Evolutionary conservation across 1,140 invertebrate genomes (phyloP).

Genomic region (Brachionus asplanchnoidis): DNA sequence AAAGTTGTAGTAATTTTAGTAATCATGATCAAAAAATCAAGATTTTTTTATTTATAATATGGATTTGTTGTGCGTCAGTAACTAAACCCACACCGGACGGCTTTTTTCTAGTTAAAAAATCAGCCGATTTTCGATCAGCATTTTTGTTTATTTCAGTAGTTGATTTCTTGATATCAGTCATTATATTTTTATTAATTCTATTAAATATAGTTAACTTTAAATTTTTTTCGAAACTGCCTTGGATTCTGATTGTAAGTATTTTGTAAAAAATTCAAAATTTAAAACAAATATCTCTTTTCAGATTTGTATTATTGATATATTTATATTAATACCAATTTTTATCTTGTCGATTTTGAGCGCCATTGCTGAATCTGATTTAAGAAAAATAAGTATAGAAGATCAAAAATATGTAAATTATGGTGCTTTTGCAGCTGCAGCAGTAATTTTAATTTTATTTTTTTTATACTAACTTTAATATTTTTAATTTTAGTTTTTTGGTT

Average conservation of each 20-base stretch:
- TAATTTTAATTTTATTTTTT: background rate
- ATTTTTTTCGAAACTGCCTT: conserved; percentile 10
- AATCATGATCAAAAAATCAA: background rate
- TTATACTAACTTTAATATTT: background rate
- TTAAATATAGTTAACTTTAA: background rate
- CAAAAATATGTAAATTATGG: background rate
- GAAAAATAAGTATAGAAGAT: background rate
- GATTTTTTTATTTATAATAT: background rate
- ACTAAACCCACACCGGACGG: background rate
- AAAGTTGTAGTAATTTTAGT: too few relatives aligned
- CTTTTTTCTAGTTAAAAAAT: background rate
- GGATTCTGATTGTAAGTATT: background rate
- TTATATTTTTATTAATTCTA: background rate
- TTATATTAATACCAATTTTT: background rate
- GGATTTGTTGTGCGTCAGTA: background rate
- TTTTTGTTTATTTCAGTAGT: background rate
- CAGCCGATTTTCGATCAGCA: background rate
- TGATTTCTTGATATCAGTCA: background rate
- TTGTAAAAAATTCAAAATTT: too few relatives aligned
- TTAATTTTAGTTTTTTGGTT: background rate
- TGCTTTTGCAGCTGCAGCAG: background rate
- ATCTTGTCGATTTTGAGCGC: conserved; percentile 2
- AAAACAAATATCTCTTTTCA: background rate
- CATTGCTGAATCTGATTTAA: background rate
- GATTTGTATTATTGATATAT: background rate